phyloP scores from a whole-genome alignment of 2,797 vertebrate genomes.

The Xerus rutilus region DNA sequence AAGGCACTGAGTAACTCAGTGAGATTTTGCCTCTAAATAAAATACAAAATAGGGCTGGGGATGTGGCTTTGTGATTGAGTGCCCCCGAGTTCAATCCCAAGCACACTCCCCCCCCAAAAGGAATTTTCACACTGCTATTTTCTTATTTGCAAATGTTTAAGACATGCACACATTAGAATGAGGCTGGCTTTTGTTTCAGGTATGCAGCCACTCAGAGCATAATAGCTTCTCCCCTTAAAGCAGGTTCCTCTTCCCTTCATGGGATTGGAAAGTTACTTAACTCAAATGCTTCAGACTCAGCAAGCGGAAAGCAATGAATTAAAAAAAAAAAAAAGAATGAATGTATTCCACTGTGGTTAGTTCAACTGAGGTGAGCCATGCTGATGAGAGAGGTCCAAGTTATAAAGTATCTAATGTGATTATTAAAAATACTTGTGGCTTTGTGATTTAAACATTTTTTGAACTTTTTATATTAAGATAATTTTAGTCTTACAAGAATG shows the following conservation, averaged over 20 bases:
- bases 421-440: not conserved
- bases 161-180: not conserved
- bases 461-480: not conserved
- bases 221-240: not conserved
- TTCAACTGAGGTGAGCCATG: not conserved
- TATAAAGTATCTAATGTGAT: not conserved
- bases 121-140: not conserved
- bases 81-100: too few relatives aligned
- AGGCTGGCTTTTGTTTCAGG: fast-evolving
- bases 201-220: not conserved
- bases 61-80: too few relatives aligned
- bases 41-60: too few relatives aligned
- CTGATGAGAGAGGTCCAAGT: not conserved
- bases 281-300: not conserved
- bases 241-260: not conserved
- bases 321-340: not conserved
- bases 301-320: not conserved
- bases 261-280: not conserved
- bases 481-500: not conserved
- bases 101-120: not conserved
- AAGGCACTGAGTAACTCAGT: too few relatives aligned
- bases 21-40: too few relatives aligned
- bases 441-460: not conserved
- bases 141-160: not conserved
- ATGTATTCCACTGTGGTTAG: not conserved